Conservation (phyloP, 2,113 vertebrate species). For the Odontesthes bonariensis region DNA sequence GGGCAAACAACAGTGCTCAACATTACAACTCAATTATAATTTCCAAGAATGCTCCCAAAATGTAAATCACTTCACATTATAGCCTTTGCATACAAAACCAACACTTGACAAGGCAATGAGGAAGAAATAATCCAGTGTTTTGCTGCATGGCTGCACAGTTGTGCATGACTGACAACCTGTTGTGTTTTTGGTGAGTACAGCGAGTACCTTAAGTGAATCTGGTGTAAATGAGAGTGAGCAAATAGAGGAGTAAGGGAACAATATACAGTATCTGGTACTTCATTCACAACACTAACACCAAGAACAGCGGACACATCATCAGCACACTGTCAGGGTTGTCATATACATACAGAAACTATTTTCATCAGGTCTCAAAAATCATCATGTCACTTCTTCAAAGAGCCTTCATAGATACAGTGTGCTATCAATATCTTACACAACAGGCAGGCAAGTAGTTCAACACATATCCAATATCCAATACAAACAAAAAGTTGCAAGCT, state of each 20-base stretch:
- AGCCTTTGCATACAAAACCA: constrained; percentile 62
- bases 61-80: constrained; percentile 74
- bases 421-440: constrained; percentile 78
- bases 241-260: constrained; percentile 18
- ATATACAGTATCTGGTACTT: constrained; percentile 49
- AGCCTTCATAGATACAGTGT: constrained; percentile 81
- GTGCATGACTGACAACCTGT: constrained; percentile 15
- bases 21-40: constrained; percentile 65
- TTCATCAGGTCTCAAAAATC: constrained; percentile 75
- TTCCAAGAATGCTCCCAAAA: constrained; percentile 61
- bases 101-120: constrained; percentile 70
- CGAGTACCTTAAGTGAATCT: constrained; percentile 36
- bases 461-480: constrained; percentile 55
- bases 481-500: constrained; percentile 69
- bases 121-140: constrained; percentile 50
- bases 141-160: constrained; percentile 23
- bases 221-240: constrained; percentile 24
- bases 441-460: constrained; percentile 73
- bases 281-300: constrained; percentile 75
- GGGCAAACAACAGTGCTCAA: constrained; percentile 70
- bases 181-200: constrained; percentile 29
- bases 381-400: constrained; percentile 48
- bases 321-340: constrained; percentile 63
- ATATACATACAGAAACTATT: constrained; percentile 57
- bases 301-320: constrained; percentile 71